Evolutionary conservation across 1,140 invertebrate genomes (phyloP).

Genomic region (Cylas formicarius): DNA sequence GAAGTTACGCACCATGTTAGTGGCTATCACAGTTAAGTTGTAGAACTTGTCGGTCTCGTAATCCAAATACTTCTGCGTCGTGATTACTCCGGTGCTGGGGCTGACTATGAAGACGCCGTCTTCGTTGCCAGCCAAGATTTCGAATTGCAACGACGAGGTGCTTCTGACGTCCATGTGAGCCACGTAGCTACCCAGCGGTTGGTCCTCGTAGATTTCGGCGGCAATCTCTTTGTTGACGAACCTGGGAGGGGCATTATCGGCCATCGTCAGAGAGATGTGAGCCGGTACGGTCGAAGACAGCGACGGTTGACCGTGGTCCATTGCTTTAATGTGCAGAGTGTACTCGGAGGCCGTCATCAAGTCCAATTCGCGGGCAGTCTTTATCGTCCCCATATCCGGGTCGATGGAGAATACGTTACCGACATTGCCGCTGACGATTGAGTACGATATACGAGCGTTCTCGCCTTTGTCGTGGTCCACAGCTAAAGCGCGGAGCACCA

Average conservation of each 20-base stretch:
- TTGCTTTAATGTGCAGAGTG: slow-evolving; percentile 73
- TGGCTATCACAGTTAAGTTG: slow-evolving; percentile 75
- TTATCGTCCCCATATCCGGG: slow-evolving; percentile 65
- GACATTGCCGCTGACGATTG: slow-evolving; percentile 76
- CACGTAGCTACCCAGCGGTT: slow-evolving; percentile 68
- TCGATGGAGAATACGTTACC: slow-evolving; percentile 79
- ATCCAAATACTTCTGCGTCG: slow-evolving; percentile 65
- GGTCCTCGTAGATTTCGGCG: slow-evolving; percentile 80
- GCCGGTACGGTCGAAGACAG: slow-evolving; percentile 71
- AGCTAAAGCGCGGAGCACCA: slow-evolving; percentile 65
- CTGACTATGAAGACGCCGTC: slow-evolving; percentile 73
- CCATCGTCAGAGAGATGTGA: slow-evolving; percentile 79
- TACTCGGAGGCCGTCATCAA: slow-evolving; percentile 65
- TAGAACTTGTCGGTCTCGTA: slow-evolving; percentile 71
- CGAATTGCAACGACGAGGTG: slow-evolving; percentile 72
- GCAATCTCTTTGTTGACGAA: slow-evolving; percentile 48
- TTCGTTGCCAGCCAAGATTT: slow-evolving; percentile 70
- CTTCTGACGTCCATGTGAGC: slow-evolving; percentile 69
- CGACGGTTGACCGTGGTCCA: slow-evolving; percentile 69
- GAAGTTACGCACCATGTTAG: slow-evolving; percentile 66
- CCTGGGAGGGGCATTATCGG: slow-evolving; percentile 79
- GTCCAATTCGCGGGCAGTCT: slow-evolving; percentile 67
- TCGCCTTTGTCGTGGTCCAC: slow-evolving; percentile 74
- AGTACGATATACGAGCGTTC: slow-evolving; percentile 73
- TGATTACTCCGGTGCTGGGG: slow-evolving; percentile 76